These are phyloP conservation scores for Panorpa germanica DNA, from an alignment of 2,888 invertebrate species.

Conservation along the genomic window DNA sequence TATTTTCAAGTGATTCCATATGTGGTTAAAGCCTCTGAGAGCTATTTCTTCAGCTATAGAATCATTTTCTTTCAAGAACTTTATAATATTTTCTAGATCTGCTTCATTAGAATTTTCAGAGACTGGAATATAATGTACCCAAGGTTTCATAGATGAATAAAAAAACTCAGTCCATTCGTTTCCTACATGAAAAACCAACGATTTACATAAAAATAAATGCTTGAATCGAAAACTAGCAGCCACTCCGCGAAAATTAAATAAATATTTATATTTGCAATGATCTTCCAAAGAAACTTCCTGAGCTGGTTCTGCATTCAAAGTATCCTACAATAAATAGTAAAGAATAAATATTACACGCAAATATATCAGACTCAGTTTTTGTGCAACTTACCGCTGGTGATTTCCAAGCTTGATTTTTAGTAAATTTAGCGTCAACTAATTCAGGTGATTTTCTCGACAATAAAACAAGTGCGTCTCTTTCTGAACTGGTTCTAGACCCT, in stretches of 20 bases:
- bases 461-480: constrained; percentile 72
- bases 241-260: constrained; percentile 93
- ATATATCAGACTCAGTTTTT: not conserved
- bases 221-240: constrained; percentile 96
- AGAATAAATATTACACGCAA: constrained; percentile 5
- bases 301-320: constrained; percentile 66
- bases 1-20: constrained; percentile 67
- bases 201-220: constrained; percentile 83
- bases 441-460: constrained; percentile 57
- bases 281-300: constrained; percentile 73
- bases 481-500: constrained; percentile 83
- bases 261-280: constrained; percentile 83
- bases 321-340: constrained; percentile 68
- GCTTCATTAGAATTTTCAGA: constrained; percentile 39
- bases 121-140: constrained; percentile 91
- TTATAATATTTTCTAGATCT: constrained; percentile 50
- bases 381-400: constrained; percentile 47
- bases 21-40: constrained; percentile 58
- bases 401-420: constrained; percentile 98
- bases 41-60: constrained; percentile 59
- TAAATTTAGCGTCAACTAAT: constrained; percentile 82
- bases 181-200: constrained; percentile 86
- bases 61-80: constrained; percentile 62
- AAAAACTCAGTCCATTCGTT: constrained; percentile 92
- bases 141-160: constrained; percentile 75